Conservation (phyloP, 2,113 vertebrate genomes). For the Daboia siamensis region DNA sequence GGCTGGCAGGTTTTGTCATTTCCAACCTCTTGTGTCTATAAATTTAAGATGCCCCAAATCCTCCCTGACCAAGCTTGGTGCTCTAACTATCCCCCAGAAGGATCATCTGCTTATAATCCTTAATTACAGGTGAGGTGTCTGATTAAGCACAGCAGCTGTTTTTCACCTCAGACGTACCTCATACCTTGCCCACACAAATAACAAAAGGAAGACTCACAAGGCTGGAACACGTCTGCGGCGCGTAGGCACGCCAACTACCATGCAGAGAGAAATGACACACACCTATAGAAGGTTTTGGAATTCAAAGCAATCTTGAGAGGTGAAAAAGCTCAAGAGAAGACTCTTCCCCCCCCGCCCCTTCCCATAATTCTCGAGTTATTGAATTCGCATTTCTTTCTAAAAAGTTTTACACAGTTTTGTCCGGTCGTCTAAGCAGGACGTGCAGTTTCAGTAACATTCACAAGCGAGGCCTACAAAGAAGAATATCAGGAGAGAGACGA, state of each 20-base stretch:
- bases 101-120: not conserved
- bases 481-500: not conserved
- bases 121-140: conserved; percentile 24
- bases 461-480: not conserved
- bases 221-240: not conserved
- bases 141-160: conserved; percentile 26
- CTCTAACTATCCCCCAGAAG: not conserved
- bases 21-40: conserved; percentile 9
- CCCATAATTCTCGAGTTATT: not conserved
- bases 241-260: not conserved
- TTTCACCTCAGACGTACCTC: not conserved
- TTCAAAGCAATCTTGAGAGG: not conserved
- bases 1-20: conserved; percentile 30
- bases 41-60: not conserved
- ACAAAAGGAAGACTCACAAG: conserved; percentile 1
- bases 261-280: not conserved
- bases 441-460: not conserved
- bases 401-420: not conserved
- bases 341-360: not conserved
- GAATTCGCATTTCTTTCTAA: not conserved
- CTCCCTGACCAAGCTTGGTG: not conserved
- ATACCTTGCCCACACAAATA: conserved; percentile 32
- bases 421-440: not conserved
- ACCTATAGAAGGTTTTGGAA: not conserved
- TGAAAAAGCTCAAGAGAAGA: not conserved